Percentiles rank a stretch among this genome's conserved stretches.
Evolutionary conservation across 2,888 invertebrate species (phyloP).

Genomic region (Drosophila rellima): DNA sequence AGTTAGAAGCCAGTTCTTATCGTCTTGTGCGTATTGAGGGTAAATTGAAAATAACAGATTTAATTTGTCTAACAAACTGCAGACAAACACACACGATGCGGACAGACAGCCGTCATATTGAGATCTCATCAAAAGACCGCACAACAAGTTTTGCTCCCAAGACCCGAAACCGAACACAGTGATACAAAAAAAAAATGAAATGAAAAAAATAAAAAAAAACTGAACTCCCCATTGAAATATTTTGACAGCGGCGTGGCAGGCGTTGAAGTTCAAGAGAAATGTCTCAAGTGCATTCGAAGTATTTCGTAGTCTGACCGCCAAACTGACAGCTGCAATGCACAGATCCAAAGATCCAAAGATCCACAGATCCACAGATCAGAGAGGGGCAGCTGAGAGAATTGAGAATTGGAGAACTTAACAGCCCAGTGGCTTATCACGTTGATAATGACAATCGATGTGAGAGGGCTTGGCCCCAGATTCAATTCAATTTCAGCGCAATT

Average conservation of each 20-base stretch:
- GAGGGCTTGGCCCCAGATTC: slow-evolving; percentile 55
- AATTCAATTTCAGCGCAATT: slow-evolving; percentile 55
- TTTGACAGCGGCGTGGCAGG: slow-evolving; percentile 79
- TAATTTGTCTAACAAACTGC: slow-evolving; percentile 78
- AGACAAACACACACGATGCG: slow-evolving; percentile 14
- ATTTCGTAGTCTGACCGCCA: slow-evolving; percentile 64
- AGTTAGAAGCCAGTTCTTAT: slow-evolving; percentile 60
- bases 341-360: background rate
- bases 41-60: slow-evolving; percentile 75
- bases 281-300: slow-evolving; percentile 80
- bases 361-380: background rate
- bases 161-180: slow-evolving; percentile 25
- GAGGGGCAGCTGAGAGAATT: slow-evolving; percentile 4
- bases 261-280: slow-evolving; percentile 82
- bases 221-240: slow-evolving; percentile 72
- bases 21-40: slow-evolving; percentile 45
- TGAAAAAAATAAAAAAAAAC: slow-evolving; percentile 13
- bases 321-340: slow-evolving; percentile 71
- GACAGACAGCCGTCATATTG: slow-evolving; percentile 74
- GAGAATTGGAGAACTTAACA: slow-evolving; percentile 18
- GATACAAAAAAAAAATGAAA: slow-evolving; percentile 47
- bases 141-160: slow-evolving; percentile 61
- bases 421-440: slow-evolving; percentile 60
- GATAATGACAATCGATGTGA: slow-evolving; percentile 69
- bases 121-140: slow-evolving; percentile 80